Evolutionary conservation across 2,797 vertebrate species (phyloP).

Genomic region (Thripadectes ignobilis): DNA sequence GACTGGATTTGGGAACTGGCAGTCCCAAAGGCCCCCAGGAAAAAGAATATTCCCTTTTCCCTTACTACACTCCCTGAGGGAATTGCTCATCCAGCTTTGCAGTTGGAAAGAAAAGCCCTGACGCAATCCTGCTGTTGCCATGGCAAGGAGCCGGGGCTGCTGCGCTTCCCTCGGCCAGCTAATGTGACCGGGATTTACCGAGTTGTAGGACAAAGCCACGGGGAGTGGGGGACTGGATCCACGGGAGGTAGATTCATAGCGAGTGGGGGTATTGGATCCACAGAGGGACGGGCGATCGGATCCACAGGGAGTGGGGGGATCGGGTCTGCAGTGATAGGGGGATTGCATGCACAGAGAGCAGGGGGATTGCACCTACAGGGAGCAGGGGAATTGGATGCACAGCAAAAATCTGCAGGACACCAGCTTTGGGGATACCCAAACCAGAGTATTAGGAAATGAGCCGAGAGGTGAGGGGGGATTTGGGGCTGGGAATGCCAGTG

Average conservation of each 20-base stretch:
- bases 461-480: not conserved
- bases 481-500: rapidly evolving
- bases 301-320: not conserved
- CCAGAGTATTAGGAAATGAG: rapidly evolving
- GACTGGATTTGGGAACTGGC: not conserved
- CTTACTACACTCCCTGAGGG: not conserved
- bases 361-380: not conserved
- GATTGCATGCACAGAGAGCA: not conserved
- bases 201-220: not conserved
- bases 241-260: not conserved
- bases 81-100: constrained; percentile 25
- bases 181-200: not conserved
- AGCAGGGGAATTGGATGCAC: not conserved
- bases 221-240: not conserved
- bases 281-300: rapidly evolving
- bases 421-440: not conserved
- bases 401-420: not conserved
- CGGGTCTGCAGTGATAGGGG: not conserved
- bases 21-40: not conserved
- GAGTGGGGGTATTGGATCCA: not conserved
- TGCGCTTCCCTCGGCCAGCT: not conserved
- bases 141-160: not conserved
- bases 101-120: constrained; percentile 6
- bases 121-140: constrained; percentile 10
- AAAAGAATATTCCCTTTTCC: not conserved